phyloP scores from a whole-genome alignment of 2,797 vertebrate genomes.

The Euphonia xanthogaster region DNA sequence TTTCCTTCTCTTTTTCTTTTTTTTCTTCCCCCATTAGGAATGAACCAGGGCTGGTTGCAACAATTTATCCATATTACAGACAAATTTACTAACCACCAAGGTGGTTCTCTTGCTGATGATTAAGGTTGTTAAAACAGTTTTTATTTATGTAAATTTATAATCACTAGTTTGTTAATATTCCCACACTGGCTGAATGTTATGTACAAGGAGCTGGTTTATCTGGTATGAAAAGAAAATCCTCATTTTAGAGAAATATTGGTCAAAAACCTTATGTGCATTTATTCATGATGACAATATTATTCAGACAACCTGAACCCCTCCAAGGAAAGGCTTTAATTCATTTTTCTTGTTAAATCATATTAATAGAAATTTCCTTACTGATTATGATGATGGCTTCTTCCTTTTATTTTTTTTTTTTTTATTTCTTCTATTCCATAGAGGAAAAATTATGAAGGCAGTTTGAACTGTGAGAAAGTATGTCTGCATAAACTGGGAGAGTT shows the following conservation, averaged over 20 bases:
- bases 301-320: background rate
- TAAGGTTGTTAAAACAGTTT: background rate
- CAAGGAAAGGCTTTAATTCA: background rate
- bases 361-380: background rate
- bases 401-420: background rate
- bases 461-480: background rate
- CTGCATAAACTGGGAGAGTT: background rate
- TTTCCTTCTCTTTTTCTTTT: fast-evolving
- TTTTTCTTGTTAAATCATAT: background rate
- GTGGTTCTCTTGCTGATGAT: background rate
- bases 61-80: background rate
- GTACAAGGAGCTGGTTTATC: background rate
- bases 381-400: background rate
- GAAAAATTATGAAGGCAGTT: background rate
- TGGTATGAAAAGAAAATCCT: background rate
- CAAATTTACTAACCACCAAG: background rate
- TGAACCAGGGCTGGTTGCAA: background rate
- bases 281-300: background rate
- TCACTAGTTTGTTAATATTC: background rate
- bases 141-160: background rate
- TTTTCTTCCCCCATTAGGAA: fast-evolving
- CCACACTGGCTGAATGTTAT: background rate
- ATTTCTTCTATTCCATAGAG: background rate
- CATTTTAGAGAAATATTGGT: background rate
- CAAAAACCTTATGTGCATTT: background rate